Percentiles rank a stretch among this genome's conserved stretches.
These are phyloP conservation scores for Octodonta nipae DNA, from an alignment of 2,888 invertebrate genomes.

Conservation along the genomic window DNA sequence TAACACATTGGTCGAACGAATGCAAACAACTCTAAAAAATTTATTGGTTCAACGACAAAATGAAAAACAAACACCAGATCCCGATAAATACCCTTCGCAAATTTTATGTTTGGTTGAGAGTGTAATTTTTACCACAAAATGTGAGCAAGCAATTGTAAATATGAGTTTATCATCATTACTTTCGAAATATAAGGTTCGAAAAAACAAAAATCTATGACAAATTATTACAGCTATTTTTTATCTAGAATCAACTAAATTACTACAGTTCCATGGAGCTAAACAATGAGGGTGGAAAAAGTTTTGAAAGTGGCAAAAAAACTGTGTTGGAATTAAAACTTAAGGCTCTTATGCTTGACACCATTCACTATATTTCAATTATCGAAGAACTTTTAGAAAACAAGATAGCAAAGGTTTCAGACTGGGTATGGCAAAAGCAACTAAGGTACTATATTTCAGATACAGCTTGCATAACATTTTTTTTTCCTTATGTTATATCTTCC, in stretches of 20 bases:
- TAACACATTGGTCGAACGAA: slow-evolving; percentile 64
- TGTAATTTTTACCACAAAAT: slow-evolving; percentile 70
- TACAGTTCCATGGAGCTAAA: slow-evolving; percentile 37
- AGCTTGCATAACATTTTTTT: neutral
- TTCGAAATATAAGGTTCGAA: slow-evolving; percentile 37
- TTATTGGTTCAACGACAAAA: slow-evolving; percentile 46
- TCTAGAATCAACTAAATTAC: slow-evolving; percentile 37
- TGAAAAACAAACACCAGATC: slow-evolving; percentile 44
- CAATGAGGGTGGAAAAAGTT: slow-evolving; percentile 3
- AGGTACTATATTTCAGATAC: slow-evolving; percentile 43
- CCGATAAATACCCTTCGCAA: slow-evolving; percentile 56
- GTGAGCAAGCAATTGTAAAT: slow-evolving; percentile 64
- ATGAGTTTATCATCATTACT: slow-evolving; percentile 45
- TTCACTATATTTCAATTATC: slow-evolving; percentile 77
- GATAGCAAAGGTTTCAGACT: slow-evolving; percentile 55
- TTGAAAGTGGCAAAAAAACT: slow-evolving; percentile 19
- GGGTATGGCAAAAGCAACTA: slow-evolving; percentile 93
- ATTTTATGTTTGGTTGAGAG: slow-evolving; percentile 75
- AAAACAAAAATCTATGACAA: neutral
- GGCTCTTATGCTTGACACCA: slow-evolving; percentile 81
- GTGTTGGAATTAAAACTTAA: slow-evolving; percentile 66
- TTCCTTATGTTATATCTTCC: slow-evolving; percentile 7
- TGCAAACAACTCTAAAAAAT: slow-evolving; percentile 62
- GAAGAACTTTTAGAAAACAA: slow-evolving; percentile 59
- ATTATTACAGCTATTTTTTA: slow-evolving; percentile 8